Base-by-base conservation (phyloP, 2,888 invertebrate genomes). In the Hedychridium roseum region DNA sequence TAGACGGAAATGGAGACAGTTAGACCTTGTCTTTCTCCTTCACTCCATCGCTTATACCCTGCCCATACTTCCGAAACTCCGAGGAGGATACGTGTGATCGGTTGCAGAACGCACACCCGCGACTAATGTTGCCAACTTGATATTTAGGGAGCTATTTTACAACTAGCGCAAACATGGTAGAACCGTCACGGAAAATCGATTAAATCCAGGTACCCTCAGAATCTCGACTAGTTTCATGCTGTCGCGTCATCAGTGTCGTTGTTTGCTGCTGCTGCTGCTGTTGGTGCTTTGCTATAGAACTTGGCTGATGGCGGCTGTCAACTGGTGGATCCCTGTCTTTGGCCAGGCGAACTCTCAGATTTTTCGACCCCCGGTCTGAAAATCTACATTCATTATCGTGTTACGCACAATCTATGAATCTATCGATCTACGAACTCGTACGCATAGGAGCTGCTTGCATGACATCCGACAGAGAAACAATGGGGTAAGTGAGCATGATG, bases 401-500 rank as follows among this genome's bases (percentile, higher is more conserved):
- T 48, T 61, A n/a, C n/a, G n/a, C n/a, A n/a, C n/a, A n/a, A n/a
- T n/a, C n/a, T n/a, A n/a, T n/a, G 45, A 57, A 49, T 48, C 45
- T 38, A 39, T 61, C 59, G 45, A 68, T 69, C 64, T 67, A 73
- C 71, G 71, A 63, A 57, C 61, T 56, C 53, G 52, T 46, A 63
- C 60, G 59, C 67, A 54, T 68, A 69, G 54, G 60, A 66, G 43
- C 64, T 62, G 61, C 53, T 73, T 76, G 68, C 72, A 90, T 89
- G 89, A 89, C 89, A 84, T 88, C 86, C 80, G 89, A 89, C 82
- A 89, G 88, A 82, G 89, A 89, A 82, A 86, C 86, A 69, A 89
- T 90, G 90, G 90, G 90, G 90, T 89, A 80, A 86, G 85, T 84
- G 71, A 52, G 57, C 55, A 49, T 45, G 51, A 66, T 75, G 76